phyloP scores from a whole-genome alignment of 1,140 invertebrate species.

The Drosophila pseudoananassae region DNA sequence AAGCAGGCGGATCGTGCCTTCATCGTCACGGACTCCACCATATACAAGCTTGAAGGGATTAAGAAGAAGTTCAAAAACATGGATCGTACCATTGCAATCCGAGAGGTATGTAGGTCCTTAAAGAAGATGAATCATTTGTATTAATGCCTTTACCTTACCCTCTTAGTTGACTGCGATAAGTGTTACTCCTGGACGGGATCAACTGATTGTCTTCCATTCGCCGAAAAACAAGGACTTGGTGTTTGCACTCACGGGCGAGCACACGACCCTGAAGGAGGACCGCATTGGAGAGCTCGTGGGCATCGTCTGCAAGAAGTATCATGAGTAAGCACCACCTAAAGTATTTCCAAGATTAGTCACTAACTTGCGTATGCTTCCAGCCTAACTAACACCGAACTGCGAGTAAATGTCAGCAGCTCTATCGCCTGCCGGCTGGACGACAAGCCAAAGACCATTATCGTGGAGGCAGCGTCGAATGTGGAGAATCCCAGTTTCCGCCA shows the following conservation, averaged over 20 bases:
- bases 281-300: conserved; percentile 95
- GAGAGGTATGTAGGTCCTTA: conserved; percentile 87
- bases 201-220: conserved; percentile 95
- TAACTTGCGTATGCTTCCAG: conserved; percentile 24
- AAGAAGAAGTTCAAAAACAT: conserved; percentile 94
- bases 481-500: conserved; percentile 76
- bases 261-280: conserved; percentile 86
- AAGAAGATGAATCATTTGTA: not conserved
- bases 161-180: conserved; percentile 91
- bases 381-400: conserved; percentile 68
- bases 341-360: accelerated
- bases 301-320: conserved; percentile 89
- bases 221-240: conserved; percentile 96
- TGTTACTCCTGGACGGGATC: conserved; percentile 93
- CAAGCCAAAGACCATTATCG: conserved; percentile 70
- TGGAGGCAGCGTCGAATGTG: conserved; percentile 74
- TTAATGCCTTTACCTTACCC: not conserved
- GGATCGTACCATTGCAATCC: conserved; percentile 92
- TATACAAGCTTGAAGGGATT: conserved; percentile 95
- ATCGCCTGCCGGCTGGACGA: conserved; percentile 75
- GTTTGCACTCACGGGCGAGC: conserved; percentile 87
- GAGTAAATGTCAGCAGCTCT: conserved; percentile 72
- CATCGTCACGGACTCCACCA: conserved; percentile 93
- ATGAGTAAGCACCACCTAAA: conserved; percentile 87
- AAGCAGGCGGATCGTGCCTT: conserved; percentile 95